phyloP scores from a whole-genome alignment of 2,113 vertebrate species.

The Eupsittula cactorum region DNA sequence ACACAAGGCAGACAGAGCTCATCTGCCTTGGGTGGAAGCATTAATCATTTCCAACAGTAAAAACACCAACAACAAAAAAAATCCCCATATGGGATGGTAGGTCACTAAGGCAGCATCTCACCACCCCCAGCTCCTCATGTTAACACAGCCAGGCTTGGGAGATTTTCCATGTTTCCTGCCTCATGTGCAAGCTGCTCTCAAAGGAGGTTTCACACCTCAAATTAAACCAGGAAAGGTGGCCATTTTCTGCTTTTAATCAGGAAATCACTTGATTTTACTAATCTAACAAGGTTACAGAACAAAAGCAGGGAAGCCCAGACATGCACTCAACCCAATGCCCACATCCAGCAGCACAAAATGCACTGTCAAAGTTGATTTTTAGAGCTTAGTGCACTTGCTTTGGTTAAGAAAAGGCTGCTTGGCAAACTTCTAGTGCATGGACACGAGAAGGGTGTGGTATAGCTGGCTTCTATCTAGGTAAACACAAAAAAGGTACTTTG shows the following conservation, averaged over 20 bases:
- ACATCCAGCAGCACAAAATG: background rate
- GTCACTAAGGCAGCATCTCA: background rate
- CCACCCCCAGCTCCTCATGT: background rate
- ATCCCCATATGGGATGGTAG: too few relatives aligned
- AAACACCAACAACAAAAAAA: background rate
- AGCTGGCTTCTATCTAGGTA: background rate
- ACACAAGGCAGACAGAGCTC: background rate
- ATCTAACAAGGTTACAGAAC: background rate
- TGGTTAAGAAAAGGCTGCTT: background rate
- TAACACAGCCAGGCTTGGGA: background rate
- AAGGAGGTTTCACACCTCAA: background rate
- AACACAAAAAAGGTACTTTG: background rate
- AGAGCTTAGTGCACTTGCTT: background rate
- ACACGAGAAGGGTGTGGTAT: background rate
- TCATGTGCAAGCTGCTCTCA: too few relatives aligned
- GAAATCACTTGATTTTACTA: background rate
- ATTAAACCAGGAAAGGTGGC: background rate
- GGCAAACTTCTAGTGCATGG: background rate
- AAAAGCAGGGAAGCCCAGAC: background rate
- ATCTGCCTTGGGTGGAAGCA: background rate
- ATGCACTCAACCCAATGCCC: too few relatives aligned
- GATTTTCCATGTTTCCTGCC: background rate
- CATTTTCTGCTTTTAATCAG: background rate
- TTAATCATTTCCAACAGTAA: background rate
- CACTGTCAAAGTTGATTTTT: background rate